phyloP scores from a whole-genome alignment of 2,888 invertebrate species.

The Arge pagana region DNA sequence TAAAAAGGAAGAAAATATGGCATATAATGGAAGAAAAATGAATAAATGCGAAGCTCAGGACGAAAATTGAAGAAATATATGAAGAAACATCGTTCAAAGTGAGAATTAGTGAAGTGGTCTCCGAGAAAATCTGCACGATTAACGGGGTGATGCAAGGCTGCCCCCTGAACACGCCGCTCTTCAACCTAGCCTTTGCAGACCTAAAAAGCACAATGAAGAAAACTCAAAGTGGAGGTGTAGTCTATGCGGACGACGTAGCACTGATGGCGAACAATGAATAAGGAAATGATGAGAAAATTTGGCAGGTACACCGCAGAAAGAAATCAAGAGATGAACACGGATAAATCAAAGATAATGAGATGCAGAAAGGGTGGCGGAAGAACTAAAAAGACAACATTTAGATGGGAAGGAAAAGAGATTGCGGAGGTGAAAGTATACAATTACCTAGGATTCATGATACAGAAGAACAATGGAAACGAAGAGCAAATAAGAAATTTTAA shows the following conservation, averaged over 20 bases:
- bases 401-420: constrained; percentile 2
- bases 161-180: constrained; percentile 24
- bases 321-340: constrained; percentile 20
- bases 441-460: constrained; percentile 24
- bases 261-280: constrained; percentile 16
- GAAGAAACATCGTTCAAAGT: constrained; percentile 15
- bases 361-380: constrained; percentile 23
- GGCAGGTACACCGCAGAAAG: constrained; percentile 16
- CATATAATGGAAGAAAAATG: constrained; percentile 16
- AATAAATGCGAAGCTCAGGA: constrained; percentile 18
- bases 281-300: constrained; percentile 14
- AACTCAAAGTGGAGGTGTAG: constrained; percentile 12
- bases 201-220: constrained; percentile 19
- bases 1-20: constrained; percentile 23
- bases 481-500: constrained; percentile 7
- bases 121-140: constrained; percentile 15
- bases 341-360: constrained; percentile 27
- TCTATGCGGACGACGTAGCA: too few species aligned
- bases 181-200: constrained; percentile 25
- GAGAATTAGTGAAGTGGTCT: constrained; percentile 19
- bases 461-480: constrained; percentile 1
- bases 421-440: constrained; percentile 24
- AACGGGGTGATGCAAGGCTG: constrained; percentile 30
- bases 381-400: constrained; percentile 14
- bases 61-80: constrained; percentile 20